phyloP scores from a whole-genome alignment of 1,140 invertebrate species.

The Teleopsis dalmanni region DNA sequence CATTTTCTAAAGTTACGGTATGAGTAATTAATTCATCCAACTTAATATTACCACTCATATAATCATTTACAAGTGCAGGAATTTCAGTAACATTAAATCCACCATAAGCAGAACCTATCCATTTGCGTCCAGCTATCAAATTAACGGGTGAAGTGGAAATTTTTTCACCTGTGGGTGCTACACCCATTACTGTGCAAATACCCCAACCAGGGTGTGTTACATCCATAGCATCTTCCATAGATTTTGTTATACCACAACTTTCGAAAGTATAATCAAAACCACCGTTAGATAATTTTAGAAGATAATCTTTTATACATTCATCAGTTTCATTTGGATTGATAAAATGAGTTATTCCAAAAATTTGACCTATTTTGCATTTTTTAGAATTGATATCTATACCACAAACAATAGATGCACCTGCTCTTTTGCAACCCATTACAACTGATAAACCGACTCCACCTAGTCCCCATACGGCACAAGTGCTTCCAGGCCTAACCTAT shows the following conservation, averaged over 20 bases:
- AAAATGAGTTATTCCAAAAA: slow-evolving; percentile 87
- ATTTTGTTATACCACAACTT: slow-evolving; percentile 93
- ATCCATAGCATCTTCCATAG: slow-evolving; percentile 94
- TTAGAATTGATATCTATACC: slow-evolving; percentile 86
- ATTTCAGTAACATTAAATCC: slow-evolving; percentile 90
- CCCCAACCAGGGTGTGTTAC: slow-evolving; percentile 99
- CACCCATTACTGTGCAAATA: slow-evolving; percentile 91
- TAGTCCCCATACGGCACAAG: slow-evolving; percentile 87
- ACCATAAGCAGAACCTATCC: slow-evolving; percentile 94
- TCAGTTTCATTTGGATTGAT: slow-evolving; percentile 78
- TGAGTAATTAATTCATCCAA: slow-evolving; percentile 95
- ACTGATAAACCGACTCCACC: slow-evolving; percentile 95
- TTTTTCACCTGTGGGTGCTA: slow-evolving; percentile 85
- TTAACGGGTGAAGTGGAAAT: slow-evolving; percentile 92
- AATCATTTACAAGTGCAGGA: slow-evolving; percentile 89
- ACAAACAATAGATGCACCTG: slow-evolving; percentile 84
- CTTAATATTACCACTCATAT: slow-evolving; percentile 73
- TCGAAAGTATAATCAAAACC: slow-evolving; percentile 98
- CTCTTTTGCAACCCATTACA: slow-evolving; percentile 85
- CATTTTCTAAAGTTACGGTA: slow-evolving; percentile 66
- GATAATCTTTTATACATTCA: slow-evolving; percentile 72
- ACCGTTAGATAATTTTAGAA: slow-evolving; percentile 90
- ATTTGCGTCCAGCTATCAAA: slow-evolving; percentile 87
- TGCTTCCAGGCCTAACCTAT: slow-evolving; percentile 66
- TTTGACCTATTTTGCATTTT: slow-evolving; percentile 80